Percentiles rank a stretch among this genome's conserved stretches.
Evolutionary conservation across 2,888 invertebrate genomes (phyloP).

Genomic region (Zootermopsis nevadensis): DNA sequence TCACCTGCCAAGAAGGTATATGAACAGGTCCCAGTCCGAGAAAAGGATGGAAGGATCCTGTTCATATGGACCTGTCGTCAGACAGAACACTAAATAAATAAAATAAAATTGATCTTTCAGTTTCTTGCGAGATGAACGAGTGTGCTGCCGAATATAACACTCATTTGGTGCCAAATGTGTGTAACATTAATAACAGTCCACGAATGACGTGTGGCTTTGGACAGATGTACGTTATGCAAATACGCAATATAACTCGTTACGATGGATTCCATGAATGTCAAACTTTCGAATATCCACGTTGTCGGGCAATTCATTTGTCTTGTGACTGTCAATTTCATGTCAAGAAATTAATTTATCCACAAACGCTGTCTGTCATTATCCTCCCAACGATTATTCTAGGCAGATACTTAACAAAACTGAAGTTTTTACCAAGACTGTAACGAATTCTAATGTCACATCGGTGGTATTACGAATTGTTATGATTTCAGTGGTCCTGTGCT

Average conservation of each 20-base stretch:
- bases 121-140: too few relatives aligned
- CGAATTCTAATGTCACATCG: too few relatives aligned
- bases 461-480: too few relatives aligned
- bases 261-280: background rate
- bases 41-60: too few relatives aligned
- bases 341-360: background rate
- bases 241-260: background rate
- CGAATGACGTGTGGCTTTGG: too few relatives aligned
- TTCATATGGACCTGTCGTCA: too few relatives aligned
- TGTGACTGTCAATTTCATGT: background rate
- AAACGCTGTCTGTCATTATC: background rate
- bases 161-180: background rate
- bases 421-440: background rate
- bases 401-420: background rate
- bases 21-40: too few relatives aligned
- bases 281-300: background rate
- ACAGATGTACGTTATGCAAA: too few relatives aligned
- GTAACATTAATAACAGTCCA: background rate
- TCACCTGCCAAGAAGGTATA: too few relatives aligned
- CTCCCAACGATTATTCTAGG: background rate
- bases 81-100: too few relatives aligned
- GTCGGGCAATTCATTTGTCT: background rate
- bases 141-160: background rate
- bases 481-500: background rate
- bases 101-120: too few relatives aligned